Conservation (phyloP, 2,113 vertebrate species). For the Antechinus stuartii region DNA sequence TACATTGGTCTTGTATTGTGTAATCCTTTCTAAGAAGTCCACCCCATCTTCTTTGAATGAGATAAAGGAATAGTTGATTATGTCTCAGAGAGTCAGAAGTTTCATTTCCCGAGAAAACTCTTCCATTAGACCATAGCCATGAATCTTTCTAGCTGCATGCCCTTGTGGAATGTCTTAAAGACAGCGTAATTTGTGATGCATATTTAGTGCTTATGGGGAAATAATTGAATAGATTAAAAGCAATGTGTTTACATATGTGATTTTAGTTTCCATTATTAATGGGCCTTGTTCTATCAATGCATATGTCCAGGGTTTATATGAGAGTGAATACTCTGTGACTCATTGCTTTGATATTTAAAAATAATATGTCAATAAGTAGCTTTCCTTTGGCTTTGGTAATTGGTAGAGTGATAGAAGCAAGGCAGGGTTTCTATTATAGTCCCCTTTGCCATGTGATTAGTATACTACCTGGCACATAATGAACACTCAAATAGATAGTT, state of each 20-base stretch:
- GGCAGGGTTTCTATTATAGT: neutral
- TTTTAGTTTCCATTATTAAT: conserved; percentile 74
- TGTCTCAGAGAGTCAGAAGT: conserved; percentile 60
- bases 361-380: neutral
- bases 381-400: neutral
- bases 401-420: neutral
- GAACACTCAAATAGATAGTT: conserved; percentile 7
- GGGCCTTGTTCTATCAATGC: conserved; percentile 51
- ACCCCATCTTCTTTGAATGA: conserved; percentile 53
- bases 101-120: conserved; percentile 59
- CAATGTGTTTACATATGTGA: conserved; percentile 76
- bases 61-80: conserved; percentile 35
- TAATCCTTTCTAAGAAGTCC: conserved; percentile 41
- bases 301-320: conserved; percentile 59
- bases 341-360: conserved; percentile 4
- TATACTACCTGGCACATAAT: neutral
- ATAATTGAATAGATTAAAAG: conserved; percentile 77
- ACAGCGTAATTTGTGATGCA: conserved; percentile 73
- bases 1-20: neutral
- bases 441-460: neutral
- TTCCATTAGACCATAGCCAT: conserved; percentile 73
- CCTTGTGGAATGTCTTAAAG: conserved; percentile 65
- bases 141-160: conserved; percentile 67
- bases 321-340: conserved; percentile 42
- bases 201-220: conserved; percentile 69